Conservation (phyloP, 2,888 invertebrate genomes). For the Chymomyza amoena region DNA sequence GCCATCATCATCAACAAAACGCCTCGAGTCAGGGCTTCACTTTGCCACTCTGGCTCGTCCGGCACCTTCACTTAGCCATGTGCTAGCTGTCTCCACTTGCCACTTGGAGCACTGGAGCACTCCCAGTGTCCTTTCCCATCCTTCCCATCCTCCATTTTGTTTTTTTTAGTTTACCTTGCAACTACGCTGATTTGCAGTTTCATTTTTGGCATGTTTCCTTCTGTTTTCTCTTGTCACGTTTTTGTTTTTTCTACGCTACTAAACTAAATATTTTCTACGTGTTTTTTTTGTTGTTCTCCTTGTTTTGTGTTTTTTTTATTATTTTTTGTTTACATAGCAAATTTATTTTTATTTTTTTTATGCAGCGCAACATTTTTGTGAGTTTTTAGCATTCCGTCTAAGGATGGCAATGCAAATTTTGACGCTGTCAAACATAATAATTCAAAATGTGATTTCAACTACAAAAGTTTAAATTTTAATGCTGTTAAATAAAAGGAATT, state of each 20-base stretch:
- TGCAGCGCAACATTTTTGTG: conserved; percentile 46
- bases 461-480: neutral
- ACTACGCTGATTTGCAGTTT: conserved; percentile 65
- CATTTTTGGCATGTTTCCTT: conserved; percentile 20
- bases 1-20: neutral
- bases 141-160: too few species aligned
- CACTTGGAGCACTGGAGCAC: conserved; percentile 31
- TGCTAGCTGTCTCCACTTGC: neutral
- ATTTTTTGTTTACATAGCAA: conserved; percentile 64
- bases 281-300: conserved; percentile 26
- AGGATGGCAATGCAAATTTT: conserved; percentile 65
- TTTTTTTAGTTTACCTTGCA: conserved; percentile 55
- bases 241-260: conserved; percentile 25
- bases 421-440: conserved; percentile 25
- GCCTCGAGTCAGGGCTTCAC: conserved; percentile 33
- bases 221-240: conserved; percentile 31
- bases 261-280: conserved; percentile 19
- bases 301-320: conserved; percentile 7
- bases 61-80: neutral
- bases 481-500: neutral
- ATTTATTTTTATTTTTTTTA: conserved; percentile 68
- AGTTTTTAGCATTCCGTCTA: conserved; percentile 64
- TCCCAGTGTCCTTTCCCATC: neutral
- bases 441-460: neutral
- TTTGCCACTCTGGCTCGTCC: conserved; percentile 21